Evolutionary conservation across 2,888 invertebrate genomes (phyloP).

Genomic region (Troides aeacus): DNA sequence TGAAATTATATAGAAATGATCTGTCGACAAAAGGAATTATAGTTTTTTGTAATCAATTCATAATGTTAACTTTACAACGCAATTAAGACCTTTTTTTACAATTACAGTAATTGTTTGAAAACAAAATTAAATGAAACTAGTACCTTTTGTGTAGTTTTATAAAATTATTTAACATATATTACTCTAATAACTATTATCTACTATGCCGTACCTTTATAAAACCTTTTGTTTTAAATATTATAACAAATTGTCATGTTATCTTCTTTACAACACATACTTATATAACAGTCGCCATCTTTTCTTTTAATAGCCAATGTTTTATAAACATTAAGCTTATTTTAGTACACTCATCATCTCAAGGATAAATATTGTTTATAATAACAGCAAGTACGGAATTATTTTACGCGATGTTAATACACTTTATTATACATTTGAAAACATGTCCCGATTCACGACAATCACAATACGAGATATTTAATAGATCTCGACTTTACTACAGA

Average conservation of each 20-base stretch:
- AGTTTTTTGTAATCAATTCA: neutral
- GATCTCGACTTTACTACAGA: too few species aligned
- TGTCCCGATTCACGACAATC: neutral
- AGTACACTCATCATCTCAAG: slow-evolving; percentile 17
- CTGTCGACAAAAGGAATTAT: neutral
- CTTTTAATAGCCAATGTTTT: slow-evolving; percentile 10
- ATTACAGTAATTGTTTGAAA: too few species aligned
- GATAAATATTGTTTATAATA: slow-evolving; percentile 19
- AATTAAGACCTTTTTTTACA: too few species aligned
- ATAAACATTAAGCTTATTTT: slow-evolving; percentile 19
- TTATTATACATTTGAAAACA: neutral
- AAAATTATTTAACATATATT: too few species aligned
- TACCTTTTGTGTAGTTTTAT: too few species aligned
- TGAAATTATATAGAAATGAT: neutral
- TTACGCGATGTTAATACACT: slow-evolving; percentile 8
- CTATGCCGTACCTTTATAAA: neutral
- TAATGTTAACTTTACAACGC: too few species aligned
- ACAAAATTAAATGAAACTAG: too few species aligned
- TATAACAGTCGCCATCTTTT: slow-evolving; percentile 1
- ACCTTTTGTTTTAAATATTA: neutral
- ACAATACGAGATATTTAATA: too few species aligned
- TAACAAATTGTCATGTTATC: neutral
- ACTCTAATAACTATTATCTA: too few species aligned
- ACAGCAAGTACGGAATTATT: slow-evolving; percentile 18
- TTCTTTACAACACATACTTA: neutral